Conservation (phyloP, 1,140 invertebrate species). For the Trichonephila clavipes region DNA sequence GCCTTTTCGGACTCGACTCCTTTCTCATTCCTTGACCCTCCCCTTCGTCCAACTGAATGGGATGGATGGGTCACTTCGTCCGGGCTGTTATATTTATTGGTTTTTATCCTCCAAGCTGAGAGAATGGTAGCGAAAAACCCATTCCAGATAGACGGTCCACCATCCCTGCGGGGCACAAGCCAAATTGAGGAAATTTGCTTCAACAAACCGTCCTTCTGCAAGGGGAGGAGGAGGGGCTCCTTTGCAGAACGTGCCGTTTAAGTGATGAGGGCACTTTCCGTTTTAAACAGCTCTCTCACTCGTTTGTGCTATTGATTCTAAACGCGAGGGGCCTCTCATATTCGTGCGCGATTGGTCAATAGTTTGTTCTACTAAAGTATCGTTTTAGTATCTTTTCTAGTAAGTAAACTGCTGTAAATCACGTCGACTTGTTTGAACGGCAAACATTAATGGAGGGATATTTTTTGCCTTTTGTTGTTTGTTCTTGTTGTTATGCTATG, state of each 20-base stretch:
- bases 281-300: constrained; percentile 5
- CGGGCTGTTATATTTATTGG: constrained; percentile 29
- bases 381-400: not conserved
- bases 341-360: not conserved
- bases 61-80: constrained; percentile 12
- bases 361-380: not conserved
- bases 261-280: constrained; percentile 68
- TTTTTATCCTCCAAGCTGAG: constrained; percentile 6
- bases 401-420: not conserved
- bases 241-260: constrained; percentile 61
- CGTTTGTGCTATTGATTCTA: constrained; percentile 45
- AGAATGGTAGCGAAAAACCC: constrained; percentile 12
- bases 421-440: not conserved
- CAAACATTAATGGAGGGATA: not conserved
- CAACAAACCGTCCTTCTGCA: not conserved
- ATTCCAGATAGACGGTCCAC: constrained; percentile 18
- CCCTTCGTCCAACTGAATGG: not conserved
- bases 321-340: not conserved
- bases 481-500: not conserved
- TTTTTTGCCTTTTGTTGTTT: not conserved
- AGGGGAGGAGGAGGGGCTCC: not conserved
- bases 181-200: constrained; percentile 66
- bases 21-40: not conserved
- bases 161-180: not conserved
- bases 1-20: not conserved